A percentile compares a stretch with the other conserved stretches of the same genome.
Evolutionary conservation across 1,140 invertebrate genomes (phyloP).

Genomic region (Drosophila varians): DNA sequence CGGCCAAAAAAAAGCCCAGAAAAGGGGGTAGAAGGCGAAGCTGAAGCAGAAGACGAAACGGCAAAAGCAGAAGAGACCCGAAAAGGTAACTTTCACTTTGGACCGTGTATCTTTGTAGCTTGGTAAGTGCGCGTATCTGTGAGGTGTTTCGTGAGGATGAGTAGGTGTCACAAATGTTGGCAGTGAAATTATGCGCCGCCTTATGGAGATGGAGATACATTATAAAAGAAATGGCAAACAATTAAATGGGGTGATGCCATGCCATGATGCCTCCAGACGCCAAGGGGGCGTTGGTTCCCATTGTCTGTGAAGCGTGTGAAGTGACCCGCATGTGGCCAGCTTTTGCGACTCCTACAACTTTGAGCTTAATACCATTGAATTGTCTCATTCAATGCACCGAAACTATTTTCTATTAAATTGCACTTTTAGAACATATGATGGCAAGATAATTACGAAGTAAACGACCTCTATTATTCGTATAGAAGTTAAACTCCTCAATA

Average conservation of each 20-base stretch:
- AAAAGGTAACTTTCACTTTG: constrained; percentile 51
- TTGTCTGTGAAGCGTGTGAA: constrained; percentile 59
- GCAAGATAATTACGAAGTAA: too few relatives aligned
- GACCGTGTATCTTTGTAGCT: constrained; percentile 27
- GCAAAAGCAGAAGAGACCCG: constrained; percentile 14
- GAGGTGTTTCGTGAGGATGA: constrained; percentile 35
- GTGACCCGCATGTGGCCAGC: constrained; percentile 62
- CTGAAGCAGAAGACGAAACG: not conserved
- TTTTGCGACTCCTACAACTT: not conserved
- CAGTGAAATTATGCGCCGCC: constrained; percentile 62
- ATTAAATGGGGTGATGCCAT: constrained; percentile 41
- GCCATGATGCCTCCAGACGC: too few relatives aligned
- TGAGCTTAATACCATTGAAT: constrained; percentile 20
- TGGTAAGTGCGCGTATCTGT: constrained; percentile 3
- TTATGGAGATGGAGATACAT: constrained; percentile 69
- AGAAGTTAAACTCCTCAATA: too few relatives aligned
- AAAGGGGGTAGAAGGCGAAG: not conserved
- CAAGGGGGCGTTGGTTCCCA: constrained; percentile 4
- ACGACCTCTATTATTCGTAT: too few relatives aligned
- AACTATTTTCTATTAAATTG: not conserved
- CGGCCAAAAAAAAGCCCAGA: constrained; percentile 8
- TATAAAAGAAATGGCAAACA: constrained; percentile 67
- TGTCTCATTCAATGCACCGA: not conserved
- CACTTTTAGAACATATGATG: too few relatives aligned
- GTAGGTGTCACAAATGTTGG: constrained; percentile 70